Evolutionary conservation across 1,140 invertebrate species (phyloP).

Genomic region (Sycobia sp.): DNA sequence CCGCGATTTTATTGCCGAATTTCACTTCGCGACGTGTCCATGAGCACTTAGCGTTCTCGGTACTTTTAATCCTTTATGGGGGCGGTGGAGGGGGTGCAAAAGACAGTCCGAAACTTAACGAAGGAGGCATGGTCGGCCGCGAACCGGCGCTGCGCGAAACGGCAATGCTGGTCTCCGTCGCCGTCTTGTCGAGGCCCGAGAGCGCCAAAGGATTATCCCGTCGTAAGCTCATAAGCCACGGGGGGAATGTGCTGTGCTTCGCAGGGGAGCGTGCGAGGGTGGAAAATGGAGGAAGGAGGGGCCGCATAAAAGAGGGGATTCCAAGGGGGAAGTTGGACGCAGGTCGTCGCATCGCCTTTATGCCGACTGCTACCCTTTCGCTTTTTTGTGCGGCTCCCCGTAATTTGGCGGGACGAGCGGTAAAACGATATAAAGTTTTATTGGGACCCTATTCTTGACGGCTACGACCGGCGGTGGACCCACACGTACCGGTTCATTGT

Average conservation of each 20-base stretch:
- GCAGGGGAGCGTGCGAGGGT: neutral
- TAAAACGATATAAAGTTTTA: conserved; percentile 41
- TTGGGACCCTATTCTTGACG: conserved; percentile 31
- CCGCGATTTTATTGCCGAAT: conserved; percentile 40
- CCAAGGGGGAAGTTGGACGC: too few species aligned
- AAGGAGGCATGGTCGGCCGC: neutral
- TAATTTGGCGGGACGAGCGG: conserved; percentile 14
- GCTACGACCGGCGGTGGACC: conserved; percentile 31
- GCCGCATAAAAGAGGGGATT: neutral
- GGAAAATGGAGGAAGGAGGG: neutral
- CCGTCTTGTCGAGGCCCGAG: neutral
- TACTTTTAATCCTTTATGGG: neutral
- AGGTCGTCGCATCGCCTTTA: too few species aligned
- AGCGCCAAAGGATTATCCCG: conserved; percentile 39
- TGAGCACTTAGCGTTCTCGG: neutral
- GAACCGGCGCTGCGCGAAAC: neutral
- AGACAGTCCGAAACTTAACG: conserved; percentile 18
- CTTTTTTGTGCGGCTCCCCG: conserved; percentile 13
- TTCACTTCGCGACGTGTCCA: conserved; percentile 38
- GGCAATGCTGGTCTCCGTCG: neutral
- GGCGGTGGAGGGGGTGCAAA: conserved; percentile 3
- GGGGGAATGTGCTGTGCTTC: conserved; percentile 5
- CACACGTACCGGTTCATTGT: conserved; percentile 20
- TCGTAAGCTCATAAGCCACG: conserved; percentile 24
- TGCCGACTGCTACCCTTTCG: conserved; percentile 20